phyloP scores from a whole-genome alignment of 2,888 invertebrate species.

The Eulithis testata region DNA sequence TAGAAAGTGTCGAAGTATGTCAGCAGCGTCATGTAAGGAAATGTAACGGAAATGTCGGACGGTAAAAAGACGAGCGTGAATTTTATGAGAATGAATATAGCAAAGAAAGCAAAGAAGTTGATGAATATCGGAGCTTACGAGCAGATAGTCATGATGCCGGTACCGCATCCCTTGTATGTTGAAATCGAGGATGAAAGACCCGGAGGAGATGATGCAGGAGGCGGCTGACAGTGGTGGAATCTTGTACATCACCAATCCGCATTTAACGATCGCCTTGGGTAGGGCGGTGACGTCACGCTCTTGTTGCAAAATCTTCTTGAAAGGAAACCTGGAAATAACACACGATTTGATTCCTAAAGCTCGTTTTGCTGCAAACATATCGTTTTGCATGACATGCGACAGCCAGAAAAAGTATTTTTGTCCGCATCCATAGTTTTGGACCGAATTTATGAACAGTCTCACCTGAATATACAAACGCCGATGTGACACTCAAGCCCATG shows the following conservation, averaged over 20 bases:
- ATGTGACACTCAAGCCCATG: slow-evolving; percentile 76
- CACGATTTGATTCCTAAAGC: neutral
- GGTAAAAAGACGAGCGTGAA: no score
- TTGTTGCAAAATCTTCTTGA: slow-evolving; percentile 70
- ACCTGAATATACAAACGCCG: slow-evolving; percentile 76
- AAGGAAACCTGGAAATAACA: slow-evolving; percentile 64
- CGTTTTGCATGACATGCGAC: no score
- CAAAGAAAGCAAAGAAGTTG: neutral
- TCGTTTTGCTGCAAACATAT: no score
- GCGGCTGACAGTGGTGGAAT: slow-evolving; percentile 74
- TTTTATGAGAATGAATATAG: neutral
- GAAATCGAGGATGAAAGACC: slow-evolving; percentile 78
- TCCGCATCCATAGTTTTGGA: no score
- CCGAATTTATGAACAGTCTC: slow-evolving; percentile 13
- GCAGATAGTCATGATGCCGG: slow-evolving; percentile 70
- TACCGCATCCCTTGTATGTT: slow-evolving; percentile 78
- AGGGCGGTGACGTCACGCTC: slow-evolving; percentile 65
- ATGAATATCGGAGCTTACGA: slow-evolving; percentile 53
- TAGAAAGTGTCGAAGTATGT: no score
- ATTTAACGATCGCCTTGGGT: slow-evolving; percentile 79
- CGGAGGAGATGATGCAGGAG: slow-evolving; percentile 75
- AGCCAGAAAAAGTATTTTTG: no score
- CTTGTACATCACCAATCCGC: slow-evolving; percentile 77
- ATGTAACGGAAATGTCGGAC: no score
- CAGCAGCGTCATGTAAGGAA: no score